Base-by-base conservation (phyloP, 1,140 invertebrate genomes). In the Epicauta chinensis region DNA sequence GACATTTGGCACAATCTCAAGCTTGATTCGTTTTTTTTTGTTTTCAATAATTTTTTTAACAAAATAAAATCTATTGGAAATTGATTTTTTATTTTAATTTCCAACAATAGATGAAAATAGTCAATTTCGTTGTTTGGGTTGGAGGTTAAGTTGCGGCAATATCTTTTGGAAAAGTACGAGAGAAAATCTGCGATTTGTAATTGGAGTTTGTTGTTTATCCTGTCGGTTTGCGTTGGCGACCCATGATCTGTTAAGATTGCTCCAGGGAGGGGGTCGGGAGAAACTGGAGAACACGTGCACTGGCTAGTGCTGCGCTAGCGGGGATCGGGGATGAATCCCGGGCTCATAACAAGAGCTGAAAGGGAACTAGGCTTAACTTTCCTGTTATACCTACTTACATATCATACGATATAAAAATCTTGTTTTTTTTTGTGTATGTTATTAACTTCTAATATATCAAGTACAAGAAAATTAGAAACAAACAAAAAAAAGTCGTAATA, bases 231-330 rank as follows among this genome's bases (percentile, higher is more conserved):
- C 41, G 42, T 46, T 53, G 51, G 43, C 32, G 43, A 53, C 41
- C 35, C 16, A 34, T 47, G 45, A 47, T 47, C 45, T 44, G 44
- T 54, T 45, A 32, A 53, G 44, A 44, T 52, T 51, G 49, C 41
- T 34, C 36, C 23, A 40, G 40, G 32, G 7, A 44, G 49, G 32
- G 43, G 51, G 51, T 36, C 45, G 45, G 53, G 46, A 53, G 46
- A 36, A 40, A 41, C 39, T 41, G 52, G 45, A 46, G 48, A 58
- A 58, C 56, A 58, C 55, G 55, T 57, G 55, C 51, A 53, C 40
- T 34, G 29, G 39, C 52, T 37, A 42, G 52, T 30, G 44, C 23
- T 52, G 10, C 13, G 51, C 31, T 30, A 38, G 38, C 16, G 52
- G 45, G 47, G 39, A 30, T n/a, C 23, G 47, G 47, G 47, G 47